Evolutionary conservation across 2,888 invertebrate species (phyloP), one percentile per base, ranked within the genome.

Genomic region (Physocephala rufipes): DNA sequence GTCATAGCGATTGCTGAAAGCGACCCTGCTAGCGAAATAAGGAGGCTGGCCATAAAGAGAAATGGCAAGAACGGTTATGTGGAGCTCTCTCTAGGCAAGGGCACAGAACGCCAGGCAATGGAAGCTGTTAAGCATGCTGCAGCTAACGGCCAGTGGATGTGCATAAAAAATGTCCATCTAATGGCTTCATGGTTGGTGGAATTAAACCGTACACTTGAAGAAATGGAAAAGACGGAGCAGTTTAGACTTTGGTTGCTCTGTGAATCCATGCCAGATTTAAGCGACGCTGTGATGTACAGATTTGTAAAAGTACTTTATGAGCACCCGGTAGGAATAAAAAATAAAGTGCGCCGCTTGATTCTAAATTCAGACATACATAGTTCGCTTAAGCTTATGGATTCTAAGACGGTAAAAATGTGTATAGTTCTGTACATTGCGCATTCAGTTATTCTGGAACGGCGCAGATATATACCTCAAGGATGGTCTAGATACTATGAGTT

Each of bases 401-500:
- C 83, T 0, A 83, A 89, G 75, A 87, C 90, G 63, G 84, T 88
- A 76, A 90, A 89, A 77, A 89, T 91, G 66, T 88, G 93, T 71
- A 91, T 98, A 78, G 91, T 93, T 7, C 87, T 97, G 19, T 92
- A 96, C 74, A 93, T 94, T 89, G 88, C 95, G 70, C 97, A 98
- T 84, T 96, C 98, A 0, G 88, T 97, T 16, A 88, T 96, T 67
- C 94, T 94, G 84, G 99, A 99, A 86, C 89, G 99, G 53, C 89
- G 98, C 72, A 94, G 92, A 67, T 99, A 92, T 84, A 94, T 97
- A 78, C 97, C 97, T 0, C 95, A 95, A 88, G 91, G 95, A 0
- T 96, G 96, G 96, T 92, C 93, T 0, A 94, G 93, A 82, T 91
- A 90, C 82, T 96, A 97, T 85, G 95, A 96, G 81, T 96, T 96